Conservation (phyloP, 2,797 vertebrate genomes). For the Myoxocephalus aenaeus region DNA sequence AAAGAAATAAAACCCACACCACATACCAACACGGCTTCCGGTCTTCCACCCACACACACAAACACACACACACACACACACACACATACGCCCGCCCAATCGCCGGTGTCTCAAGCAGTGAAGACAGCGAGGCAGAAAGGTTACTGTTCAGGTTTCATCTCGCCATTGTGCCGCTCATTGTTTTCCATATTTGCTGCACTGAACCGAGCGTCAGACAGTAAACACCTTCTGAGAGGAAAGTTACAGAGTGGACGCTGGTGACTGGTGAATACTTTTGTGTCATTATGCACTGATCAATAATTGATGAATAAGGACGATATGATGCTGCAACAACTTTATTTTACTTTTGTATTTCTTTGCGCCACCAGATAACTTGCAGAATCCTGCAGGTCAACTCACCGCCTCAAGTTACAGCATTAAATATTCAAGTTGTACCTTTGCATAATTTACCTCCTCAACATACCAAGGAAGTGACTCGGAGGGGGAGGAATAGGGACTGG, state of each 20-base stretch:
- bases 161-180: slow-evolving; percentile 66
- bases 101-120: slow-evolving; percentile 1
- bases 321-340: slow-evolving; percentile 35
- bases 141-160: slow-evolving; percentile 72
- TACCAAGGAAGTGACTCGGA: slow-evolving; percentile 58
- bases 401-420: slow-evolving; percentile 84
- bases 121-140: background rate
- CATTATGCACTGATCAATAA: slow-evolving; percentile 57
- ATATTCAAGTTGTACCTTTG: slow-evolving; percentile 80
- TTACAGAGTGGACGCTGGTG: slow-evolving; percentile 30
- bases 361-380: slow-evolving; percentile 54
- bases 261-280: slow-evolving; percentile 49
- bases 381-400: slow-evolving; percentile 62
- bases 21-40: slow-evolving; percentile 42
- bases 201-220: slow-evolving; percentile 47
- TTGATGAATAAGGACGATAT: slow-evolving; percentile 51
- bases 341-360: slow-evolving; percentile 7
- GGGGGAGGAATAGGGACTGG: background rate
- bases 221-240: slow-evolving; percentile 34
- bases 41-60: slow-evolving; percentile 37
- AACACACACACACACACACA: slow-evolving; percentile 42
- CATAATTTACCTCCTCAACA: slow-evolving; percentile 84
- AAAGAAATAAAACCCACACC: slow-evolving; percentile 59
- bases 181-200: slow-evolving; percentile 51
- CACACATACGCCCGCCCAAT: slow-evolving; percentile 33